Evolutionary conservation across 2,113 vertebrate species (phyloP).

Genomic region (Hippocampus barbouri): DNA sequence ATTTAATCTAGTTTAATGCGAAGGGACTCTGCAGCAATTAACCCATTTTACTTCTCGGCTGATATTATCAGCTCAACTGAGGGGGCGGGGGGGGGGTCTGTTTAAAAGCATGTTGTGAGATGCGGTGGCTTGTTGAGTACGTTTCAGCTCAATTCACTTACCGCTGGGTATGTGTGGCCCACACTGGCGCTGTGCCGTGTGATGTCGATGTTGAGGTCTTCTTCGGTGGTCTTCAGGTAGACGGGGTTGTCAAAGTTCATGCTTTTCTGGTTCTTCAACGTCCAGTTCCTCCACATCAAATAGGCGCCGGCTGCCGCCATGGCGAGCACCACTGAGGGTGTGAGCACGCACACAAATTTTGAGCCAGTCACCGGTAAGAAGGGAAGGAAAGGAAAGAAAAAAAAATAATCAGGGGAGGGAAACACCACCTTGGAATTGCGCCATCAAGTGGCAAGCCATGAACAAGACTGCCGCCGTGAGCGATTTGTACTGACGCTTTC

Average conservation of each 20-base stretch:
- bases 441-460: background rate
- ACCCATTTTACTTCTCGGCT: background rate
- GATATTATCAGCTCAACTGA: background rate
- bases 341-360: background rate
- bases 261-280: conserved; percentile 95
- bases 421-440: background rate
- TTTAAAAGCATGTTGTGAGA: background rate
- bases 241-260: conserved; percentile 99
- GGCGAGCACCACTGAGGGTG: conserved; percentile 78
- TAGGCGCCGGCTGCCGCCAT: conserved; percentile 81
- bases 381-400: too few species aligned
- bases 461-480: too few species aligned
- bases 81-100: too few species aligned
- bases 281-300: conserved; percentile 96
- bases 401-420: background rate
- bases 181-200: conserved; percentile 85
- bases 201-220: conserved; percentile 93
- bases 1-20: background rate
- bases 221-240: conserved; percentile 96
- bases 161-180: conserved; percentile 95
- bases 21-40: background rate
- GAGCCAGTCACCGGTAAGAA: too few species aligned
- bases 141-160: conserved; percentile 67
- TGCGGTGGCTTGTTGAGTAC: background rate
- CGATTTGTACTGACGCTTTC: too few species aligned